phyloP scores from a whole-genome alignment of 2,888 invertebrate species.

The Parthenolecanium corni region DNA sequence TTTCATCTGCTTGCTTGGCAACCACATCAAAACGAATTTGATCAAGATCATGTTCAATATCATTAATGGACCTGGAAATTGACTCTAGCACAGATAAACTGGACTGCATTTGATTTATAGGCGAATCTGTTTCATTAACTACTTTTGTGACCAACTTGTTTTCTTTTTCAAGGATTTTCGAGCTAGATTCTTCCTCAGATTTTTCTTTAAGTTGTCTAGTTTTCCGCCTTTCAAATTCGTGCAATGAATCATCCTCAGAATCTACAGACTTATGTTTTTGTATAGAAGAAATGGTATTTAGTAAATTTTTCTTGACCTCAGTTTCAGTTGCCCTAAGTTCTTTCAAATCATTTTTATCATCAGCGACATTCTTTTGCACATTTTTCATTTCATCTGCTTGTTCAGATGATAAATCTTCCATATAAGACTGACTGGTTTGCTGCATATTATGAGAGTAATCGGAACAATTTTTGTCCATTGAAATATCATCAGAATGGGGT shows the following conservation, averaged over 20 bases:
- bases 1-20: slow-evolving; percentile 32
- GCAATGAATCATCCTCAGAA: slow-evolving; percentile 34
- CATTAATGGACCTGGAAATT: slow-evolving; percentile 44
- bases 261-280: background rate
- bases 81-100: slow-evolving; percentile 38
- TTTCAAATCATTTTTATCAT: no score
- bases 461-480: background rate
- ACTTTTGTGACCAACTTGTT: no score
- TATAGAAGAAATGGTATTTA: background rate
- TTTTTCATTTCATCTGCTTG: no score
- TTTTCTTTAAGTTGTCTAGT: background rate
- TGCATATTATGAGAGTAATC: background rate
- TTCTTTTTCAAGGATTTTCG: background rate
- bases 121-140: background rate
- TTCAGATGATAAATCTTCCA: no score
- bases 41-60: slow-evolving; percentile 46
- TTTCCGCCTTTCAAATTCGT: slow-evolving; percentile 34
- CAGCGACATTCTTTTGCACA: no score
- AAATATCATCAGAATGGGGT: background rate
- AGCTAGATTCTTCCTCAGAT: background rate
- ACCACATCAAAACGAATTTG: slow-evolving; percentile 41
- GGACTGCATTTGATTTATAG: slow-evolving; percentile 24
- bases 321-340: no score
- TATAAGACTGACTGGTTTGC: background rate
- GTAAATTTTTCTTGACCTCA: no score